Conservation (phyloP, 2,113 vertebrate genomes). For the Limnothrissa miodon region DNA sequence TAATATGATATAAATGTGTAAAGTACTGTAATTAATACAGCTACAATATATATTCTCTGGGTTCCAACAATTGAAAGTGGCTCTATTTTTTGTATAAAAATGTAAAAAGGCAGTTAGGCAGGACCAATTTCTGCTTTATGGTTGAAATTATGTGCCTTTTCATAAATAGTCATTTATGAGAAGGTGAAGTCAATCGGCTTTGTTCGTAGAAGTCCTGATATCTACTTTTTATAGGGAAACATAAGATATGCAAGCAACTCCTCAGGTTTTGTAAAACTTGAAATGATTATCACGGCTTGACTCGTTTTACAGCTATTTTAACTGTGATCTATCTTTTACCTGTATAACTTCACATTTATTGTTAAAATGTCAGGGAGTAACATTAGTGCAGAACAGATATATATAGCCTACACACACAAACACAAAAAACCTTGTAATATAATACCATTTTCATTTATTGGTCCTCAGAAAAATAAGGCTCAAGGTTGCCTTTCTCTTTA, state of each 20-base stretch:
- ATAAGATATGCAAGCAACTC: conserved; percentile 48
- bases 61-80: conserved; percentile 21
- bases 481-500: conserved; percentile 16
- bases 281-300: conserved; percentile 38
- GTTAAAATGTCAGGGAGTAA: conserved; percentile 24
- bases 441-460: neutral
- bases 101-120: conserved; percentile 43
- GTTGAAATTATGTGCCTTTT: conserved; percentile 71
- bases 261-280: conserved; percentile 50
- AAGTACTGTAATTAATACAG: conserved; percentile 22
- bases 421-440: conserved; percentile 4
- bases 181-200: conserved; percentile 59
- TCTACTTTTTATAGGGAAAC: conserved; percentile 40
- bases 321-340: conserved; percentile 19
- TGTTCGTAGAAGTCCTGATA: conserved; percentile 42
- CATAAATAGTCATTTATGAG: conserved; percentile 76
- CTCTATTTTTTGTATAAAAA: conserved; percentile 46
- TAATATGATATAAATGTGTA: conserved; percentile 13
- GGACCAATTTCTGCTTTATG: conserved; percentile 48
- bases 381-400: neutral
- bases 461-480: conserved; percentile 12
- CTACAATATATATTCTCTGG: conserved; percentile 29
- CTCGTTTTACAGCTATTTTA: conserved; percentile 27
- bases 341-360: conserved; percentile 6
- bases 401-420: neutral